These are phyloP conservation scores for Cephus pulcher DNA, from an alignment of 2,888 invertebrate genomes.

Conservation along the genomic window DNA sequence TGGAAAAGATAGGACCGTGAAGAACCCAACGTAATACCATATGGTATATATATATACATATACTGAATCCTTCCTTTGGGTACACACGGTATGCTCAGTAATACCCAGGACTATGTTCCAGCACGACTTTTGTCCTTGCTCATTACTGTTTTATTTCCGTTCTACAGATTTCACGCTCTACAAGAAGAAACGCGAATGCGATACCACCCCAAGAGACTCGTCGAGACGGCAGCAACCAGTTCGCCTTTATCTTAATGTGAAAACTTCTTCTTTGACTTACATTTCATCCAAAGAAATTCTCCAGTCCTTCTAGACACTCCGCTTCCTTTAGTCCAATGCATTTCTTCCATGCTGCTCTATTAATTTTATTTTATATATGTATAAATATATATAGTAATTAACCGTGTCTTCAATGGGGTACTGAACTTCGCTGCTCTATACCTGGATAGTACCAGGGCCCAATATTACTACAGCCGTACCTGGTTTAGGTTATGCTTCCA, in stretches of 20 bases:
- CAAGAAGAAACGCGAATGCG: neutral
- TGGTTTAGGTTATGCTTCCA: neutral
- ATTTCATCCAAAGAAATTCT: slow-evolving; percentile 6
- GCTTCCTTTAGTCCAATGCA: neutral
- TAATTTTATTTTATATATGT: neutral
- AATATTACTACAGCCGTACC: neutral
- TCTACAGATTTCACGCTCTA: neutral
- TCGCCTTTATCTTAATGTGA: slow-evolving; percentile 31
- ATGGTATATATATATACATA: slow-evolving; percentile 29
- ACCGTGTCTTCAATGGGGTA: neutral
- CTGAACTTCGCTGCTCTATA: neutral
- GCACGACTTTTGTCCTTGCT: slow-evolving; percentile 1
- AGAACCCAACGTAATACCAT: neutral
- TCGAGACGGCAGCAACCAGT: neutral
- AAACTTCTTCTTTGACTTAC: slow-evolving; percentile 33
- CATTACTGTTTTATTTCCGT: neutral
- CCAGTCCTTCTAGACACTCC: neutral
- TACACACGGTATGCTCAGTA: neutral
- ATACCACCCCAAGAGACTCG: neutral
- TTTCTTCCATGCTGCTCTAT: neutral
- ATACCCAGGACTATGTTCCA: neutral
- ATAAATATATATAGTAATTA: neutral
- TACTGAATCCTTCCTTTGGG: slow-evolving; percentile 11
- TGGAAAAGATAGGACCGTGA: neutral
- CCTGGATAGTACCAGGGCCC: neutral